phyloP scores from a whole-genome alignment of 2,888 invertebrate species.

The Malacosoma neustria region DNA sequence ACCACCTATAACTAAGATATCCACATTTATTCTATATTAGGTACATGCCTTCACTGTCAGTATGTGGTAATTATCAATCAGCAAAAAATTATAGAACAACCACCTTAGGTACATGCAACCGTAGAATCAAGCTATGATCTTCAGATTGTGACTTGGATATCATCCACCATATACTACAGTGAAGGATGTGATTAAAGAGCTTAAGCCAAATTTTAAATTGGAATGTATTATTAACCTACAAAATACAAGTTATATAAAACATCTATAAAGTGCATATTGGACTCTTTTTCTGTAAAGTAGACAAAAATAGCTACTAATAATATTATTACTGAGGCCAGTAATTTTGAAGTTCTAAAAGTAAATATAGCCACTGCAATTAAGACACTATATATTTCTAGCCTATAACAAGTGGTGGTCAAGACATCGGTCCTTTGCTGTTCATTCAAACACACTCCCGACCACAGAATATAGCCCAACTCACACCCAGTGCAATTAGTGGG shows the following conservation, averaged over 20 bases:
- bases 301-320: slow-evolving; percentile 34
- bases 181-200: no score
- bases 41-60: no score
- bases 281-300: slow-evolving; percentile 36
- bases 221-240: background rate
- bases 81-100: no score
- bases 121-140: no score
- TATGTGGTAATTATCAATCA: no score
- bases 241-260: slow-evolving; percentile 18
- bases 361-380: slow-evolving; percentile 33
- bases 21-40: no score
- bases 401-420: slow-evolving; percentile 27
- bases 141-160: no score
- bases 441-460: slow-evolving; percentile 47
- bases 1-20: no score
- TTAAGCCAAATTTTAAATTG: slow-evolving; percentile 1
- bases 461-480: slow-evolving; percentile 47
- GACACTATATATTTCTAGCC: slow-evolving; percentile 34
- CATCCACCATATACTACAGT: no score
- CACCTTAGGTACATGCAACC: no score
- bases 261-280: slow-evolving; percentile 24
- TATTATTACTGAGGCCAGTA: slow-evolving; percentile 30
- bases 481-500: slow-evolving; percentile 90
- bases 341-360: slow-evolving; percentile 28
- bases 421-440: slow-evolving; percentile 29